Evolutionary conservation across 2,888 invertebrate genomes (phyloP).

Genomic region (Sarcophaga variegata): DNA sequence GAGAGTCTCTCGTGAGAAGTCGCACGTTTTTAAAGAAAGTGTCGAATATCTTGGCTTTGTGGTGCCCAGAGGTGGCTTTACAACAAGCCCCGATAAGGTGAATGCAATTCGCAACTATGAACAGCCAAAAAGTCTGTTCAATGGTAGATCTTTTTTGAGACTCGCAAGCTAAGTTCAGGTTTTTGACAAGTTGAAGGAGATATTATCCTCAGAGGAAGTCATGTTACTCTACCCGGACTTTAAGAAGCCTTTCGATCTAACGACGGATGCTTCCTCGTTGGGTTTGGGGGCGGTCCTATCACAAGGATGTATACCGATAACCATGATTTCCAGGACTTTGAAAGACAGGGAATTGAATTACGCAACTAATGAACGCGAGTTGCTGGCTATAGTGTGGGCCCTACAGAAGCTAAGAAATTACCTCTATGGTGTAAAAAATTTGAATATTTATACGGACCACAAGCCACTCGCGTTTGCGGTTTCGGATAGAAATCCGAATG

Average conservation of each 20-base stretch:
- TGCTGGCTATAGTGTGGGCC: too few relatives aligned
- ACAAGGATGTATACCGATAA: slow-evolving; percentile 34
- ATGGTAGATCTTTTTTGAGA: too few relatives aligned
- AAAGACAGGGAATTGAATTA: slow-evolving; percentile 30
- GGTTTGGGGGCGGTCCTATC: slow-evolving; percentile 36
- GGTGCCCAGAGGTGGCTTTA: too few relatives aligned
- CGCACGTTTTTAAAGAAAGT: neutral
- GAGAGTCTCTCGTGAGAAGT: slow-evolving; percentile 58
- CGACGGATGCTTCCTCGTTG: neutral
- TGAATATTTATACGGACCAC: slow-evolving; percentile 69
- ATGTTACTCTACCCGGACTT: slow-evolving; percentile 7
- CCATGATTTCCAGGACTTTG: slow-evolving; percentile 38
- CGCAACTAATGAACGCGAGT: slow-evolving; percentile 71
- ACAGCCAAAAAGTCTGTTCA: too few relatives aligned
- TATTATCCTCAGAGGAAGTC: slow-evolving; percentile 2
- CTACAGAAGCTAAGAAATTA: slow-evolving; percentile 77
- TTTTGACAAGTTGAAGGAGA: too few relatives aligned
- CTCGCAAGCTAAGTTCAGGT: slow-evolving; percentile 14
- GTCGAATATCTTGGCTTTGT: too few relatives aligned
- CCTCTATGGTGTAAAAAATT: slow-evolving; percentile 74
- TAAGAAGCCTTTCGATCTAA: slow-evolving; percentile 14
- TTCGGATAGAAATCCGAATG: slow-evolving; percentile 67
- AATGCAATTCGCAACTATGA: too few relatives aligned
- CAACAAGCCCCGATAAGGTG: too few relatives aligned
- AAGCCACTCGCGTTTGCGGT: slow-evolving; percentile 68